phyloP scores from a whole-genome alignment of 2,113 vertebrate genomes.

The Pollachius pollachius region DNA sequence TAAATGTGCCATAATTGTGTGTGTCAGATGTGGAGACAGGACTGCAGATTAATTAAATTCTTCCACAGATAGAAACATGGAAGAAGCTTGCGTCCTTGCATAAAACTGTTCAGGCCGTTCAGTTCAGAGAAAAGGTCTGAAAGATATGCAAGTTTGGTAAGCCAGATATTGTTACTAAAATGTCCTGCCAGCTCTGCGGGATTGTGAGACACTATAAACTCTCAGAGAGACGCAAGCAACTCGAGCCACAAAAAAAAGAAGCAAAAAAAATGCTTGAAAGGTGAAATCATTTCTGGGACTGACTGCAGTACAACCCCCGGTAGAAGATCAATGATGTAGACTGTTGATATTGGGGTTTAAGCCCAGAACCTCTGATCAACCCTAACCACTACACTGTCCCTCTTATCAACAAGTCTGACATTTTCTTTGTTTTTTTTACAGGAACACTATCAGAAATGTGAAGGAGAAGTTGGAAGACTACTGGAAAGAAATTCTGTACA shows the following conservation, averaged over 20 bases:
- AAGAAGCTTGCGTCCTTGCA: neutral
- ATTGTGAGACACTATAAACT: neutral
- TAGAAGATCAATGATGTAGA: too few species aligned
- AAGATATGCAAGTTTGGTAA: neutral
- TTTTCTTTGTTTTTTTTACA: constrained; percentile 44
- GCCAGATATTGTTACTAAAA: neutral
- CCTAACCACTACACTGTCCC: constrained; percentile 45
- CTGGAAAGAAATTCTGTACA: constrained; percentile 83
- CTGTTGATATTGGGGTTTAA: too few species aligned
- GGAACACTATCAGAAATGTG: constrained; percentile 84
- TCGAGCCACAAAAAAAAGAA: neutral
- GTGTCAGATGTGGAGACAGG: neutral
- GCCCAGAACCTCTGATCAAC: too few species aligned
- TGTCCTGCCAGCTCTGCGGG: neutral
- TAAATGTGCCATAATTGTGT: neutral
- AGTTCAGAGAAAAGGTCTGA: neutral
- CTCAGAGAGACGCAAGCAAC: neutral
- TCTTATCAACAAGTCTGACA: neutral
- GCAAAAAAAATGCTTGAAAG: too few species aligned
- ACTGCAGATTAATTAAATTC: neutral
- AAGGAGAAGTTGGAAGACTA: constrained; percentile 94
- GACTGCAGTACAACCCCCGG: too few species aligned
- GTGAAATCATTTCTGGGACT: too few species aligned
- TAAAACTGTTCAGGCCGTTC: neutral
- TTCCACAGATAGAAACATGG: neutral